Evolutionary conservation across 2,888 invertebrate species (phyloP).

Genomic region (Chromoteleia sp.): DNA sequence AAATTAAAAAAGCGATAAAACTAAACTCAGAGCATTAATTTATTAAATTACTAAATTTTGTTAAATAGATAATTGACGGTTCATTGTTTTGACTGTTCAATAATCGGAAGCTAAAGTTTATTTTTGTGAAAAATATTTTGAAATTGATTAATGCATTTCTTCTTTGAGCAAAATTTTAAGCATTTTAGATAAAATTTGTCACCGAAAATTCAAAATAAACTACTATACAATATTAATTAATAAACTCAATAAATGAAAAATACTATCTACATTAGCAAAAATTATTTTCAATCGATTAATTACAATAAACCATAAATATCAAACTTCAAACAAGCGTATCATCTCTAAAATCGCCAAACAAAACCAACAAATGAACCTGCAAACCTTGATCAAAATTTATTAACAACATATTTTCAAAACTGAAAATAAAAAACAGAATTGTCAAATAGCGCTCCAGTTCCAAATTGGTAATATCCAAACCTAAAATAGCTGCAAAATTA

Average conservation of each 20-base stretch:
- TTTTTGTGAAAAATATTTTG: too few species aligned
- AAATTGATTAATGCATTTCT: too few species aligned
- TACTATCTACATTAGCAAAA: background rate
- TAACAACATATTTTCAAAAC: conserved; percentile 27
- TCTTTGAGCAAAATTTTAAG: too few species aligned
- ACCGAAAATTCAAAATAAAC: background rate
- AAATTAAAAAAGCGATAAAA: too few species aligned
- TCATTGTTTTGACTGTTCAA: too few species aligned
- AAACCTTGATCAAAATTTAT: conserved; percentile 29
- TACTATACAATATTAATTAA: background rate
- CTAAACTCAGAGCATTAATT: too few species aligned
- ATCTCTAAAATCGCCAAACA: conserved; percentile 2
- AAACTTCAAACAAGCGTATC: conserved; percentile 33
- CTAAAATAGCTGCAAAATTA: conserved; percentile 55
- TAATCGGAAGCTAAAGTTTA: too few species aligned
- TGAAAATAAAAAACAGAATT: conserved; percentile 38
- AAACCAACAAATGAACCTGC: conserved; percentile 42
- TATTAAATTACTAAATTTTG: too few species aligned
- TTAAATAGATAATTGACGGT: too few species aligned
- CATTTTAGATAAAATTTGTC: background rate
- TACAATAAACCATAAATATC: background rate
- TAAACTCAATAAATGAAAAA: background rate
- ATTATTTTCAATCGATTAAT: background rate
- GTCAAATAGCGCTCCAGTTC: conserved; percentile 32
- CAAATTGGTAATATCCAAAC: conserved; percentile 62